A percentile compares a stretch with the other conserved stretches of the same genome.
These are phyloP conservation scores for Ciona savignyi DNA, from an alignment of 23 tunicate genomes.

Conservation along the genomic window DNA sequence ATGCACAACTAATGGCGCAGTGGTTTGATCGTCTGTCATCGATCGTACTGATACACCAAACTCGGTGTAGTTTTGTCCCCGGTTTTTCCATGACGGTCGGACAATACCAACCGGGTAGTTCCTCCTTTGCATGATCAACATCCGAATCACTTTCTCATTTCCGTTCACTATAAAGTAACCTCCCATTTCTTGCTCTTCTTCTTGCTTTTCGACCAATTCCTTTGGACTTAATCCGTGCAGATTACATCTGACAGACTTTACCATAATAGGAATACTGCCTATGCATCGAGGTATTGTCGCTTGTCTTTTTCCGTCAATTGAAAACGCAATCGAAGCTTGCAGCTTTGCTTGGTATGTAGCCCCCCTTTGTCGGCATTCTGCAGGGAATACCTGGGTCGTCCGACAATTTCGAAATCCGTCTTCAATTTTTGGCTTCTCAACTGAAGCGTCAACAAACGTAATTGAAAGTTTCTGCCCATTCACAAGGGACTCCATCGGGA, in stretches of 20 bases:
- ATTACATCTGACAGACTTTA: slow-evolving; percentile 51
- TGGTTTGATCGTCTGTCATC: slow-evolving; percentile 43
- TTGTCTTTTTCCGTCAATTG: slow-evolving; percentile 48
- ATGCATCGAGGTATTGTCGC: slow-evolving; percentile 15
- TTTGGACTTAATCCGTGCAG: slow-evolving; percentile 57
- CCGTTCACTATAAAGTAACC: slow-evolving; percentile 92
- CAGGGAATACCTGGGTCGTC: slow-evolving; percentile 35
- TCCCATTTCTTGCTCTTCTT: slow-evolving; percentile 94
- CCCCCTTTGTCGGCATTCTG: slow-evolving; percentile 75
- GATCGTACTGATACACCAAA: slow-evolving; percentile 56
- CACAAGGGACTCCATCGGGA: slow-evolving; percentile 40
- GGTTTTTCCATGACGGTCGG: slow-evolving; percentile 42
- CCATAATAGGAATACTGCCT: slow-evolving; percentile 87
- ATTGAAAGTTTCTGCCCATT: slow-evolving; percentile 23
- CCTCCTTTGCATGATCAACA: slow-evolving; percentile 71
- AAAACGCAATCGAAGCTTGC: slow-evolving; percentile 29
- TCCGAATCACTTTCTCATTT: slow-evolving; percentile 89
- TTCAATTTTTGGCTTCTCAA: slow-evolving; percentile 49
- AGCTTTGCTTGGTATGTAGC: slow-evolving; percentile 39
- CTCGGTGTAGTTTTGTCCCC: slow-evolving; percentile 60
- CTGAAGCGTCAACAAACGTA: slow-evolving; percentile 16
- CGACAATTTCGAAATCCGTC: slow-evolving; percentile 45
- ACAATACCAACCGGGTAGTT: slow-evolving; percentile 81
- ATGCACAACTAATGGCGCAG: slow-evolving; percentile 54
- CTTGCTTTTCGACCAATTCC: slow-evolving; percentile 59